Conservation (phyloP, 1,140 invertebrate genomes). For the Idris sp. region DNA sequence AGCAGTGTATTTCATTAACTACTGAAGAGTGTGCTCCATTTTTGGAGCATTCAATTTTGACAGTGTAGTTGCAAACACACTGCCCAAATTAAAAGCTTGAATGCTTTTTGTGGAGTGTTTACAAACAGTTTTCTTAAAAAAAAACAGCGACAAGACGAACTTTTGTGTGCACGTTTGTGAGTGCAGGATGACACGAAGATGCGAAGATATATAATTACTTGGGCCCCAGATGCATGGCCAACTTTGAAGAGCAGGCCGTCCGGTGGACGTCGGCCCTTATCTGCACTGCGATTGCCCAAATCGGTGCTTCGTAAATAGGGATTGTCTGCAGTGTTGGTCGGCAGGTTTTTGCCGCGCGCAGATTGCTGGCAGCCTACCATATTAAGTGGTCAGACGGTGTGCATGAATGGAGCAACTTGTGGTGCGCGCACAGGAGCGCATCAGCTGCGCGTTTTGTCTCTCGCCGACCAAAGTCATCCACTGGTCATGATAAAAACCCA, state of each 20-base stretch:
- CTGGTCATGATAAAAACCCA: no score
- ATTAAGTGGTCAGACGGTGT: slow-evolving; percentile 62
- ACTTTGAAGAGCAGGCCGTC: slow-evolving; percentile 46
- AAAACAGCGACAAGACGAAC: no score
- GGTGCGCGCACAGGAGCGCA: slow-evolving; percentile 59
- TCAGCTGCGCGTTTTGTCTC: slow-evolving; percentile 46
- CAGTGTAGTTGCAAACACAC: no score
- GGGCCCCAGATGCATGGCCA: slow-evolving; percentile 55
- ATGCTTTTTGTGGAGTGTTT: no score
- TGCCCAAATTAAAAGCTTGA: no score
- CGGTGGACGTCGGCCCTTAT: slow-evolving; percentile 52
- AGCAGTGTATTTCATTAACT: no score
- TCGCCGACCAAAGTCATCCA: neutral
- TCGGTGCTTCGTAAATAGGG: slow-evolving; percentile 56
- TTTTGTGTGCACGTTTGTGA: no score
- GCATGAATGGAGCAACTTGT: slow-evolving; percentile 59
- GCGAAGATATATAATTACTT: slow-evolving; percentile 54
- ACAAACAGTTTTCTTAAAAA: no score
- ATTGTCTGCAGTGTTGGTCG: slow-evolving; percentile 20
- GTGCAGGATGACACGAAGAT: slow-evolving; percentile 37
- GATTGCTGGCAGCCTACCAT: slow-evolving; percentile 61
- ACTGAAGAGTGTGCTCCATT: no score
- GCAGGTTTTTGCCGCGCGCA: slow-evolving; percentile 57
- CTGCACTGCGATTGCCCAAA: slow-evolving; percentile 58
- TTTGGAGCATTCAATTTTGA: no score